A percentile compares a stretch with the other conserved stretches of the same genome.
phyloP scores from a whole-genome alignment of 2,888 invertebrate species.

The Plagodis dolabraria region DNA sequence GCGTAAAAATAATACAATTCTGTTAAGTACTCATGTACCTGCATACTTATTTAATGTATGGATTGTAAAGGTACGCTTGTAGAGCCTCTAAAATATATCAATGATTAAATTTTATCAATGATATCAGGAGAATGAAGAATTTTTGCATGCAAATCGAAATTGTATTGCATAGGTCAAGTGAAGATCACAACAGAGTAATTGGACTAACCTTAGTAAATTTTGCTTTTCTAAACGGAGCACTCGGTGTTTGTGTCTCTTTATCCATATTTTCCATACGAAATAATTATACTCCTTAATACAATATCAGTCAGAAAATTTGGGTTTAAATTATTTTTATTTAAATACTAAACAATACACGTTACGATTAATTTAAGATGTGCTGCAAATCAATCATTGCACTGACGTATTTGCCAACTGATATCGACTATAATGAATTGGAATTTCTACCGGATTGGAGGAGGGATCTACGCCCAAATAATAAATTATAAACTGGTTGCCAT shows the following conservation, averaged over 20 bases:
- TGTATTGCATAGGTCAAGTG: slow-evolving; percentile 19
- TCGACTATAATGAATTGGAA: background rate
- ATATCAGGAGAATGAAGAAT: background rate
- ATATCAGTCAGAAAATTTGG: background rate
- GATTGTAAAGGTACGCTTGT: too few species aligned
- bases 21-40: background rate
- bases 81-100: background rate
- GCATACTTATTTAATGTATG: background rate
- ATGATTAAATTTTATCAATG: background rate
- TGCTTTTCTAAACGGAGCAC: slow-evolving; percentile 19
- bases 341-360: slow-evolving; percentile 9
- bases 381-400: slow-evolving; percentile 16
- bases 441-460: too few species aligned
- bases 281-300: too few species aligned
- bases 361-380: slow-evolving; percentile 3
- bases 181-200: slow-evolving; percentile 11
- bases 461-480: too few species aligned
- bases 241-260: slow-evolving; percentile 23
- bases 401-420: slow-evolving; percentile 18
- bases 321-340: background rate
- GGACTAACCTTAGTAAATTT: slow-evolving; percentile 21
- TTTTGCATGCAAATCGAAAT: background rate
- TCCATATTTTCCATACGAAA: slow-evolving; percentile 9
- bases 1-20: background rate
- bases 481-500: too few species aligned